Evolutionary conservation across 2,113 vertebrate species (phyloP).

Genomic region (Atrichornis clamosus): DNA sequence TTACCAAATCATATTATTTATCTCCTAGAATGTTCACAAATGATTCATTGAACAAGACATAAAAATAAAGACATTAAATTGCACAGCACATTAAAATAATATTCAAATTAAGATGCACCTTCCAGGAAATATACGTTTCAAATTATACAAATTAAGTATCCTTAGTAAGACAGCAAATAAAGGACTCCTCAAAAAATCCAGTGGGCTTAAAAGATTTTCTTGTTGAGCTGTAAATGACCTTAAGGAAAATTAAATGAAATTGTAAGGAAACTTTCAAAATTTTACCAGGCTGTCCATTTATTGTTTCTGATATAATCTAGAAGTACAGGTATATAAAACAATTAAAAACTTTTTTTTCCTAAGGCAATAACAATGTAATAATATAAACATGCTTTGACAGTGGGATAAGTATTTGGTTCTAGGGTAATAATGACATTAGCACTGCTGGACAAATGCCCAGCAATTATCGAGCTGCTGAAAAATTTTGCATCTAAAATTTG

Average conservation of each 20-base stretch:
- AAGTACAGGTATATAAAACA: neutral
- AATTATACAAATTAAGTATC: neutral
- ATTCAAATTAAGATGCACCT: neutral
- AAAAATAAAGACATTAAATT: neutral
- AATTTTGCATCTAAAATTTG: neutral
- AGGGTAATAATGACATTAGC: neutral
- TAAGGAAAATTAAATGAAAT: neutral
- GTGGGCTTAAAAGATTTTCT: neutral
- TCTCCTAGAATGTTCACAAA: neutral
- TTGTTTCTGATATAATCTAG: neutral
- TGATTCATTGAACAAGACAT: neutral
- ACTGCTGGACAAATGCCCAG: neutral
- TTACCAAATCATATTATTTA: neutral
- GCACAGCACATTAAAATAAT: neutral
- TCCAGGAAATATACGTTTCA: neutral
- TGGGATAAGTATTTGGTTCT: neutral
- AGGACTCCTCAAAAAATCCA: neutral
- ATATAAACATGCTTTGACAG: neutral
- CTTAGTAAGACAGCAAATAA: neutral
- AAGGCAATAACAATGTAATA: neutral
- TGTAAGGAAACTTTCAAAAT: neutral
- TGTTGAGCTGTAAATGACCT: neutral
- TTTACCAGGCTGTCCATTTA: neutral
- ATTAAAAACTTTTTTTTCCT: neutral
- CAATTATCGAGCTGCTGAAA: neutral